Percentiles rank a stretch among this genome's conserved stretches.
phyloP scores from a whole-genome alignment of 2,888 invertebrate genomes.

The Salpingus planirostris region DNA sequence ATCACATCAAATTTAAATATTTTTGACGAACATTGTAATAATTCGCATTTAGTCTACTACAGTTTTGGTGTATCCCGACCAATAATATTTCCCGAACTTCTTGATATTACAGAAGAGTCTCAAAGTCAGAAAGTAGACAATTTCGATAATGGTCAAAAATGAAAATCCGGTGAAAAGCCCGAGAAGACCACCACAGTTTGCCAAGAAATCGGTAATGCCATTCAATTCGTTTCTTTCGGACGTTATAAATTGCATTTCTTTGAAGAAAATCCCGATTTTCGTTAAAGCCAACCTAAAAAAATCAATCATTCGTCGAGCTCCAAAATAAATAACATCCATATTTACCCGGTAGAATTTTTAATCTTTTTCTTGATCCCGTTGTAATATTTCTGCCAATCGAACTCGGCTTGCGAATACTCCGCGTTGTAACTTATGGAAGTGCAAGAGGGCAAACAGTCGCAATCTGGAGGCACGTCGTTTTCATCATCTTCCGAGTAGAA shows the following conservation, averaged over 20 bases:
- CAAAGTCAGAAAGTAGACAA: conserved; percentile 50
- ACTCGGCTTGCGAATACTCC: conserved; percentile 63
- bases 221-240: conserved; percentile 50
- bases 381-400: conserved; percentile 52
- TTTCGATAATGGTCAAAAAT: conserved; percentile 53
- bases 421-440: conserved; percentile 63
- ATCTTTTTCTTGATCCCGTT: conserved; percentile 43
- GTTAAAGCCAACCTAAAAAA: conserved; percentile 47
- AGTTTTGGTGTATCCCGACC: no score
- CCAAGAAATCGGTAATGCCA: conserved; percentile 48
- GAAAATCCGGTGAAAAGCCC: conserved; percentile 58
- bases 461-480: conserved; percentile 30
- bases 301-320: conserved; percentile 6
- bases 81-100: conserved; percentile 39
- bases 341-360: conserved; percentile 37
- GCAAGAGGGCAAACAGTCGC: conserved; percentile 56
- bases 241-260: conserved; percentile 53
- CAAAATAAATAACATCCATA: conserved; percentile 1
- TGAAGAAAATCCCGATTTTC: conserved; percentile 60
- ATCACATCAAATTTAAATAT: no score
- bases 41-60: no score
- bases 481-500: conserved; percentile 14
- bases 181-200: conserved; percentile 50
- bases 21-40: no score
- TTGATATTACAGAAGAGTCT: conserved; percentile 44